A percentile compares a stretch with the other conserved stretches of the same genome.
Conservation (phyloP, 1,140 invertebrate species). For the Drusus annulatus region DNA sequence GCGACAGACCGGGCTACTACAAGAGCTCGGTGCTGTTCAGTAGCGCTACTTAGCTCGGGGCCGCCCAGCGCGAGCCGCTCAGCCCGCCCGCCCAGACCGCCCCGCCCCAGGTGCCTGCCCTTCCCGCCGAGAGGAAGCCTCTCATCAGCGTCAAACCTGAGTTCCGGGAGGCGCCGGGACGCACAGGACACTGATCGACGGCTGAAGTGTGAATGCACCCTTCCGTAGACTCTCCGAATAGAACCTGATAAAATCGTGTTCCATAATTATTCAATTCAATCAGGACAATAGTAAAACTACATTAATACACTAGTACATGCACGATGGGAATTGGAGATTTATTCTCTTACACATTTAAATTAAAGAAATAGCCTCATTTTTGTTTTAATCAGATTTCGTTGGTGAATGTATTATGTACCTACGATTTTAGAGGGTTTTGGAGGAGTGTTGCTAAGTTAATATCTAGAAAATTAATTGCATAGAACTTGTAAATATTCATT, state of each 20-base stretch:
- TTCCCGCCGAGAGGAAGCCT: constrained; percentile 66
- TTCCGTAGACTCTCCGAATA: too few relatives aligned
- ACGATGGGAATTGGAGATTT: too few relatives aligned
- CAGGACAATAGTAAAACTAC: too few relatives aligned
- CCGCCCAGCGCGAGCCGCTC: constrained; percentile 57
- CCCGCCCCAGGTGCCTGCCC: constrained; percentile 58
- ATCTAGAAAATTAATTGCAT: constrained; percentile 47
- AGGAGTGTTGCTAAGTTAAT: constrained; percentile 11
- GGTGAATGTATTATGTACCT: too few relatives aligned
- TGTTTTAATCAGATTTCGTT: too few relatives aligned
- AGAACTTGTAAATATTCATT: constrained; percentile 58
- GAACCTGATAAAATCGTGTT: too few relatives aligned
- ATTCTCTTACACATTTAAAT: too few relatives aligned
- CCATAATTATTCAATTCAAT: too few relatives aligned
- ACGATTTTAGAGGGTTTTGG: background rate
- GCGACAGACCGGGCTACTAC: constrained; percentile 85
- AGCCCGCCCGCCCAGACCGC: constrained; percentile 52
- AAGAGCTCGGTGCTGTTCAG: constrained; percentile 90
- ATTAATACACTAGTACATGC: too few relatives aligned
- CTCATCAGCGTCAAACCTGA: constrained; percentile 72
- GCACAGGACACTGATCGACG: background rate
- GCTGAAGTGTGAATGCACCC: too few relatives aligned
- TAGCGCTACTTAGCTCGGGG: constrained; percentile 82
- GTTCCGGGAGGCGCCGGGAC: constrained; percentile 66
- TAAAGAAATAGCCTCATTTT: too few relatives aligned